A percentile compares a stretch with the other conserved stretches of the same genome.
Evolutionary conservation across 2,113 vertebrate genomes (phyloP).

Genomic region (Neomonachus schauinslandi): DNA sequence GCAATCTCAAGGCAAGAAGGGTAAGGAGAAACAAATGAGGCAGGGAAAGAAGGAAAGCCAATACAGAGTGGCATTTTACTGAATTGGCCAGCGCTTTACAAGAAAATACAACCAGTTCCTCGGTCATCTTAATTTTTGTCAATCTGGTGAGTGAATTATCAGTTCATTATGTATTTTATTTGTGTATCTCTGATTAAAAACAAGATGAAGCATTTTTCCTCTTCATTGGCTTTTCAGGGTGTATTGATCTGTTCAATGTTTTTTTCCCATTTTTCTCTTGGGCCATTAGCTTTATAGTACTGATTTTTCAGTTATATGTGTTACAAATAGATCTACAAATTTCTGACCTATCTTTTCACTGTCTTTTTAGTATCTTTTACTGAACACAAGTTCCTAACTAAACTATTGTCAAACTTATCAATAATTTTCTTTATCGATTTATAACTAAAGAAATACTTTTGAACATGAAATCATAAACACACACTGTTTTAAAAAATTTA

Average conservation of each 20-base stretch:
- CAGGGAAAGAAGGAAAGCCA: background rate
- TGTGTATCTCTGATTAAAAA: background rate
- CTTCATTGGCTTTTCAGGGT: background rate
- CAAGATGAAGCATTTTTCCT: background rate
- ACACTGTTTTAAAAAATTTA: background rate
- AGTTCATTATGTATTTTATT: background rate
- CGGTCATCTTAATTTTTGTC: background rate
- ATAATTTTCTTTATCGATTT: background rate
- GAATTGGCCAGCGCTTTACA: background rate
- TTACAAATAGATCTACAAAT: background rate
- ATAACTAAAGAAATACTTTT: background rate
- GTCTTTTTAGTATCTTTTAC: background rate
- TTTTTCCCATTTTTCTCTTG: background rate
- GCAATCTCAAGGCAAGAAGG: background rate
- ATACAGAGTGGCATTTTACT: background rate
- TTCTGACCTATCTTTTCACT: background rate
- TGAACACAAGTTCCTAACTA: background rate
- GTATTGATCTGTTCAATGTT: background rate
- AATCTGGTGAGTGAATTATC: background rate
- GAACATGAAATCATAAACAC: background rate
- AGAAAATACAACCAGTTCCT: background rate
- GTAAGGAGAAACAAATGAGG: background rate
- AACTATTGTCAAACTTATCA: background rate
- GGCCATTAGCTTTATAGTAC: background rate
- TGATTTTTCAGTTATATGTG: background rate